Percentiles rank a stretch among this genome's conserved stretches.
Conservation (phyloP, 2,797 vertebrate species). For the Cygnus olor region DNA sequence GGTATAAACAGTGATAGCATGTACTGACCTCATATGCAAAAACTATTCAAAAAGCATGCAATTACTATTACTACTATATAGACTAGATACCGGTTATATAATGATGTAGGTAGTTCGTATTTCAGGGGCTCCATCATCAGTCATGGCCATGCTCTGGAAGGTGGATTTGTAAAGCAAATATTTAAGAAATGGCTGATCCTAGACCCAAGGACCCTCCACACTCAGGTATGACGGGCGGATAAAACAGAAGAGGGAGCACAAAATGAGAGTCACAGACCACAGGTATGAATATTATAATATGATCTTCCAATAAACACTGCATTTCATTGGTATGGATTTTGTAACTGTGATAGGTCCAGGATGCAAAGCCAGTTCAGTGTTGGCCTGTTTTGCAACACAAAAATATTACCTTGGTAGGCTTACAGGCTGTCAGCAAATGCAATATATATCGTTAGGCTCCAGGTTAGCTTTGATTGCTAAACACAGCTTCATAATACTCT, state of each 20-base stretch:
- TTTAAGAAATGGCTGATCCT: not conserved
- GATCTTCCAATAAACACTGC: not conserved
- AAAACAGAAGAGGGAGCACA: not conserved
- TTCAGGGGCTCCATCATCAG: not conserved
- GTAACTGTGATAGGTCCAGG: accelerated
- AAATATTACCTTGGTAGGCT: not conserved
- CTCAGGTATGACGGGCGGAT: not conserved
- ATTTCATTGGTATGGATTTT: not conserved
- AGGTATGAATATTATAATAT: not conserved
- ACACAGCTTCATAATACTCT: slow-evolving; percentile 15
- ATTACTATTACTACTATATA: not conserved
- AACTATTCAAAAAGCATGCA: not conserved
- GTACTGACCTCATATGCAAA: not conserved
- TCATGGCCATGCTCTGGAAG: not conserved
- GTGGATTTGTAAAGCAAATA: not conserved
- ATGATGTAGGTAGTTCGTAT: not conserved
- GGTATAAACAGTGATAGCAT: not conserved
- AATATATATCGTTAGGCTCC: slow-evolving; percentile 1
- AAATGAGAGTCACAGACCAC: not conserved
- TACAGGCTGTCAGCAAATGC: not conserved
- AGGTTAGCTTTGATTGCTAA: slow-evolving; percentile 55
- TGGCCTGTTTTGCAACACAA: not conserved
- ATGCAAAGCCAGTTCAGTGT: not conserved
- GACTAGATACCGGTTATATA: not conserved
- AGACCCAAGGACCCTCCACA: not conserved